A percentile compares a stretch with the other conserved stretches of the same genome.
Evolutionary conservation across 2,113 vertebrate species (phyloP).

Genomic region (Pipa parva): DNA sequence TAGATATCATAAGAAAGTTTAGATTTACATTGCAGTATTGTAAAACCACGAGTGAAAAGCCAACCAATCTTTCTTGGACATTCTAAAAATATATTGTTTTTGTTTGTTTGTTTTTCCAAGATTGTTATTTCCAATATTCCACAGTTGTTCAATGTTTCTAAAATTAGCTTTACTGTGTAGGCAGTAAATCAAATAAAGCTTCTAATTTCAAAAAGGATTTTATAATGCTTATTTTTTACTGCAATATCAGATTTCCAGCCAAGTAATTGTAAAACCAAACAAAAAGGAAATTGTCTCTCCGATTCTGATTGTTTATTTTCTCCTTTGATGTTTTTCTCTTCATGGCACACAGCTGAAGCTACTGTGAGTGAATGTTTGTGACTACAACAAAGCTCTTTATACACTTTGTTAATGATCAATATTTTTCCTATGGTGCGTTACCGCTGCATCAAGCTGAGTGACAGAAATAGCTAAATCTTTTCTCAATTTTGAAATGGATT

Average conservation of each 20-base stretch:
- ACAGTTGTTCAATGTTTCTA: too few relatives aligned
- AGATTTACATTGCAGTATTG: too few relatives aligned
- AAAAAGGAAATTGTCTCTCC: background rate
- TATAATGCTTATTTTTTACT: too few relatives aligned
- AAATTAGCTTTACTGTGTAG: too few relatives aligned
- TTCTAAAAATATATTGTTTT: too few relatives aligned
- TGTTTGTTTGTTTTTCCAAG: too few relatives aligned
- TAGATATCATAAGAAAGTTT: too few relatives aligned
- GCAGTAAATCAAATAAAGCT: too few relatives aligned
- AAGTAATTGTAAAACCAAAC: background rate
- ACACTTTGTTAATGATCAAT: slow-evolving; percentile 19
- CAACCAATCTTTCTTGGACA: too few relatives aligned
- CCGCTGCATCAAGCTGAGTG: slow-evolving; percentile 11
- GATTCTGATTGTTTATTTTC: background rate
- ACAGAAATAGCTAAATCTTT: slow-evolving; percentile 9
- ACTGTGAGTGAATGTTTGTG: background rate
- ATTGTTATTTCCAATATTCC: too few relatives aligned
- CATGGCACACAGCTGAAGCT: background rate
- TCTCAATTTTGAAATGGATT: slow-evolving; percentile 21
- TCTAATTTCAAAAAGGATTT: too few relatives aligned
- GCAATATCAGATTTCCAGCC: background rate
- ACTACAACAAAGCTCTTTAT: slow-evolving; percentile 8
- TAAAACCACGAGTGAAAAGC: too few relatives aligned
- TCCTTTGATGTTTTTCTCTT: background rate
- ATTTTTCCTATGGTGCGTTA: slow-evolving; percentile 19